Evolutionary conservation across 2,113 vertebrate genomes (phyloP).

Genomic region (human): DNA sequence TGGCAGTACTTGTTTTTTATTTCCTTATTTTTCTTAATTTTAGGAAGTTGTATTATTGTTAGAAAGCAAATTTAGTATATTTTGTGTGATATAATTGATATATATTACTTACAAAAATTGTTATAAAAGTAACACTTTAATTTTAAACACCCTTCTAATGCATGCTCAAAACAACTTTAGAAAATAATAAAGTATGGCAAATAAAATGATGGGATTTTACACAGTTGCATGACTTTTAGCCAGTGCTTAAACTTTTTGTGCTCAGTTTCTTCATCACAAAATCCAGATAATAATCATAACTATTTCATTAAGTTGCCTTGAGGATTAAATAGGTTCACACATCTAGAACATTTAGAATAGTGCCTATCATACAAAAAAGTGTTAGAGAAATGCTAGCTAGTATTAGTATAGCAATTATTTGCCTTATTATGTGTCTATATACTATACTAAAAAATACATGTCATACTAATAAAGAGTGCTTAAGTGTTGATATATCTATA

Average conservation of each 20-base stretch:
- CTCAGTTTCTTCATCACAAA: not conserved
- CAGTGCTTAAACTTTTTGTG: not conserved
- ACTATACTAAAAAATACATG: not conserved
- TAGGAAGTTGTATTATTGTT: not conserved
- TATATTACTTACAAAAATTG: not conserved
- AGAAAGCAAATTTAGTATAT: not conserved
- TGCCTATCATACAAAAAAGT: not conserved
- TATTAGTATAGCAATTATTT: not conserved
- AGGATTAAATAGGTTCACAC: not conserved
- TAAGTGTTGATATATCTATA: not conserved
- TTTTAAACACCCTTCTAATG: not conserved
- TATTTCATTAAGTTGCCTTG: not conserved
- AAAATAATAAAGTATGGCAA: not conserved
- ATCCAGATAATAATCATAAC: not conserved
- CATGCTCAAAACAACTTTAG: not conserved
- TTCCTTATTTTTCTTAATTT: not conserved
- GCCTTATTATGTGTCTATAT: not conserved
- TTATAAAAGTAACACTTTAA: not conserved
- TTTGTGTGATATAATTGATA: not conserved
- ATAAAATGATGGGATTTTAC: not conserved
- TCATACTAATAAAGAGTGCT: not conserved
- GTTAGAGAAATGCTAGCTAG: not conserved
- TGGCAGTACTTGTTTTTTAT: not conserved
- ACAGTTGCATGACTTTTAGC: not conserved
- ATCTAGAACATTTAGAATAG: not conserved